Evolutionary conservation across 1,140 invertebrate genomes (phyloP), one percentile per base, ranked within the genome.

Genomic region (Panagrolaimus sp.): DNA sequence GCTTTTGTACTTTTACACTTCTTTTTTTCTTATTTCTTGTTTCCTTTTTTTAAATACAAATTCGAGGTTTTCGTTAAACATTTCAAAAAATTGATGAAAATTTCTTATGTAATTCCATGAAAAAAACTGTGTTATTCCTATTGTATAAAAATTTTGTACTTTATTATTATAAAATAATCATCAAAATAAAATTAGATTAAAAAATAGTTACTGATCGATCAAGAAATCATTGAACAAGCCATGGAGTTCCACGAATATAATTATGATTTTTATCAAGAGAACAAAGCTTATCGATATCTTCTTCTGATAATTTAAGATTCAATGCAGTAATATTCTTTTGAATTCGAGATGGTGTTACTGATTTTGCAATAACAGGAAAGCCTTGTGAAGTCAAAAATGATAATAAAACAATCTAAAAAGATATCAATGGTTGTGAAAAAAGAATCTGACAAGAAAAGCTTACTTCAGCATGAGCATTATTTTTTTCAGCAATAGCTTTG

Each of bases 331-430:
- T 71, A 48, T 79, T 79, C 1, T 67, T 67, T 3, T 31, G 45
- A 27, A 79, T 78, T 57, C 77, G 67, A 1, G 47, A 61, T 2
- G 78, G 77, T 16, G 63, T 72, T 0, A 74, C 66, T 1, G 78
- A 80, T 61, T 79, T 79, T 5, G 78, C 78, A 13, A 79, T 73
- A 48, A 79, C 78, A 38, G 75, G 73, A 23, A 80, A 71, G 20
- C 51, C 61, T 31, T 80, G 77, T 38, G 63, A 47, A 31, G 65
- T 43, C 16, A 77, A 75, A 47, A 78, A 80, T 1, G 72, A 68
- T 31, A 79, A 64, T 1, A 80, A 71, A 25, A 79, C 25, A 11
- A 80, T 63, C 70, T 78, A 38, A 38, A 38, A 38, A 38, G 31
- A 4, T 38, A 38, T 38, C 2, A 38, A 2, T 38, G 31, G 31